Base-by-base conservation (phyloP, 2,797 vertebrate genomes). In the Lagocephalus sceleratus region DNA sequence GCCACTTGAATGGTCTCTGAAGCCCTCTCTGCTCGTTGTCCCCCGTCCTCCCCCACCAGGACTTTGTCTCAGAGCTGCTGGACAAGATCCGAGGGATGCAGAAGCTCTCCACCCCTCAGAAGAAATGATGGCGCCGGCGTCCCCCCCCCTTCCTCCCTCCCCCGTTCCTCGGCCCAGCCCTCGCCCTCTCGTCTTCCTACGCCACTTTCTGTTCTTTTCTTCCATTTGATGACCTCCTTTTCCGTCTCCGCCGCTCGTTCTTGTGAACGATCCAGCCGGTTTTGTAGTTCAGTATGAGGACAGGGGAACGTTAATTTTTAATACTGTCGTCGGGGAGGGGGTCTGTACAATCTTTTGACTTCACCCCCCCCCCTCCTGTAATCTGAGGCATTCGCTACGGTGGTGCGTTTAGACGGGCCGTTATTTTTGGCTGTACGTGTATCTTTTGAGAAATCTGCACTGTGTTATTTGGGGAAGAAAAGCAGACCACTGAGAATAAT, bases 31-130 rank as follows among this genome's bases (percentile, higher is more conserved):
- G 20, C 19, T 62, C 65, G 47, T 12, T 57, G 20, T 75, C 62
- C 54, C 47, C 57, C 26, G 5, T 15, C 29, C 16, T 71, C 46
- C 41, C 20, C n/a, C 47, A 6, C 1, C 63, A 96, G 93, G 92
- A 90, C 73, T 97, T 96, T 54, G 70, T 95, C 71, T 86, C 92
- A 61, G 94, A 92, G 82, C 88, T 95, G 78, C 90, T 97, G 59
- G 92, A 95, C 83, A 93, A 91, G 90, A 95, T 96, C 75, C 91
- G 93, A 71, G 95, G 94, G 76, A 95, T 97, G 95, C 94, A 97
- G 87, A 97, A 97, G 83, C 92, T 97, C 75, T 94, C 92, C 81
- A 95, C 95, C 40, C 94, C 94, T 57, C 93, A 95, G 81, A 96
- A 95, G 88, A 97, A 97, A 81, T 97, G 82, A 92, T 85, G 66